Evolutionary conservation across 2,888 invertebrate genomes (phyloP), one percentile per base, ranked within the genome.

Genomic region (Scaptomyza cyrtandrae): DNA sequence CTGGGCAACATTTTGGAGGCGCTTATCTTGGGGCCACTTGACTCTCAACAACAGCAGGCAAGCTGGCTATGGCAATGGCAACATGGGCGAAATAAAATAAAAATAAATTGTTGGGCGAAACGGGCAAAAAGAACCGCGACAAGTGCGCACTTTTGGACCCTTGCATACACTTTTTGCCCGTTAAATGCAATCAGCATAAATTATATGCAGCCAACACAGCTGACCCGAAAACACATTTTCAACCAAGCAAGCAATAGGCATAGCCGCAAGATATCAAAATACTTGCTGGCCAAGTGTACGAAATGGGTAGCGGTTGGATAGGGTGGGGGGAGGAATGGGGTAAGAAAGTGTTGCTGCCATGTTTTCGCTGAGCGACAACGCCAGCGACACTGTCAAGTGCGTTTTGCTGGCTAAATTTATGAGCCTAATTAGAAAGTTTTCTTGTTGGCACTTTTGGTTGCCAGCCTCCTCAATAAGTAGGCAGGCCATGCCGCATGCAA

Each of bases 221-320:
- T 90, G 91, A 90, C 90, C 90, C 81, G 86, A 88, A 90, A 90
- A 90, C 90, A 90, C 81, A 88, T 82, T 91, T 88, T 84, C 86
- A 71, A 75, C 52, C 62, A 58, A 50, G 50, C 55, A 61, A 52
- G 46, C 59, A 56, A 53, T 16, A 43, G 71, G 78, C 82, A 78
- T 57, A 59, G 41, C 72, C 75, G 57, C 88, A 88, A 86, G 75
- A 88, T 81, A 84, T 78, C 85, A 77, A 73, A 68, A 76, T 52
- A 72, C 69, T 77, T 71, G 71, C 16, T 27, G 11, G 27, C 39
- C 10, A 50, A 35, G 10, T 19, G 19, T 50, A n/a, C 45, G 50
- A 52, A 29, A 0, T 24, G 39, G 39, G 11, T 6, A 5, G n/a
- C 41, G 33, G 19, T 10, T 19, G 14, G n/a, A 1, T 3, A 2